A percentile compares a stretch with the other conserved stretches of the same genome.
These are phyloP conservation scores for Maconellicoccus hirsutus DNA, from an alignment of 1,140 invertebrate genomes.

Conservation along the genomic window DNA sequence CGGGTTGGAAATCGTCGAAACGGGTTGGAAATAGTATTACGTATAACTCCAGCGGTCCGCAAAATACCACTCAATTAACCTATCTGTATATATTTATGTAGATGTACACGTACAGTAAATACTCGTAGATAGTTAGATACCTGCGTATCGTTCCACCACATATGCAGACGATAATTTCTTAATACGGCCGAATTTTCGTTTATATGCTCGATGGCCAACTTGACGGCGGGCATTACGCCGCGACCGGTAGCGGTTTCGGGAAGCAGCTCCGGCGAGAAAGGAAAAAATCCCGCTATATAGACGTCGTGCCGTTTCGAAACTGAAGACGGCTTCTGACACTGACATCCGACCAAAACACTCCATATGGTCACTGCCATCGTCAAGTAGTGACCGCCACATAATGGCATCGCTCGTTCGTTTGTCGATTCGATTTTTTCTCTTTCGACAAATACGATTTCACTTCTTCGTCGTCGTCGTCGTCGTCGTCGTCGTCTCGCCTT, in stretches of 20 bases:
- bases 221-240: slow-evolving; percentile 85
- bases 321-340: slow-evolving; percentile 11
- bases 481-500: too few species aligned
- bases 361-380: not conserved
- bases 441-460: too few species aligned
- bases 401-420: not conserved
- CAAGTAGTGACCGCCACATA: slow-evolving; percentile 15
- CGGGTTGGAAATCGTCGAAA: too few species aligned
- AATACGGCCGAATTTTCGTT: slow-evolving; percentile 75
- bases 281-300: slow-evolving; percentile 86
- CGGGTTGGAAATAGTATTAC: too few species aligned
- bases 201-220: slow-evolving; percentile 81
- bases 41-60: too few species aligned
- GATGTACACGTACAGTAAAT: too few species aligned
- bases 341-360: not conserved
- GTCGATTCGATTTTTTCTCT: not conserved
- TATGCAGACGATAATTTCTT: slow-evolving; percentile 74
- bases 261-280: slow-evolving; percentile 58
- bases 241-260: slow-evolving; percentile 52
- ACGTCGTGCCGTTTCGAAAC: slow-evolving; percentile 49
- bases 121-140: too few species aligned
- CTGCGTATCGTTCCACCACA: slow-evolving; percentile 92
- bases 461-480: too few species aligned
- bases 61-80: too few species aligned
- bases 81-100: too few species aligned